A percentile compares a stretch with the other conserved stretches of the same genome.
phyloP scores from a whole-genome alignment of 2,888 invertebrate species.

The Napeogenes inachia region DNA sequence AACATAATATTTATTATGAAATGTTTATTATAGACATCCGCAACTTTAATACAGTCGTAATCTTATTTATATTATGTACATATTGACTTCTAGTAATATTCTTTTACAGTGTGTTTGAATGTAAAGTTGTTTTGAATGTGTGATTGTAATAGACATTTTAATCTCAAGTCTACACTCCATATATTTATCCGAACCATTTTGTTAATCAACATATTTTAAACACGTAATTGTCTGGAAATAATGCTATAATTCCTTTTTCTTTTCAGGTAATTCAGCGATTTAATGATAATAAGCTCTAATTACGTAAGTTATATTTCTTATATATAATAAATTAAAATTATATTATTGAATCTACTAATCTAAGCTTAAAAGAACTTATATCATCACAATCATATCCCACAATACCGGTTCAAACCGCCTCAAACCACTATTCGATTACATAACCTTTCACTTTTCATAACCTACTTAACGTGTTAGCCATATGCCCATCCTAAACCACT shows the following conservation, averaged over 20 bases:
- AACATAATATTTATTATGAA: neutral
- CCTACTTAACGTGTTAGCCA: slow-evolving; percentile 35
- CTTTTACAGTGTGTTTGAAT: no score
- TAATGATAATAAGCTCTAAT: neutral
- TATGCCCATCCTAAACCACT: slow-evolving; percentile 33
- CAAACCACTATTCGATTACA: slow-evolving; percentile 33
- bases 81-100: no score
- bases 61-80: no score
- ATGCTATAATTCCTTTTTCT: slow-evolving; percentile 1
- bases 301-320: slow-evolving; percentile 7
- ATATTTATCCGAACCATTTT: no score
- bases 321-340: neutral
- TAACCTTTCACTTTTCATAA: slow-evolving; percentile 47
- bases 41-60: no score
- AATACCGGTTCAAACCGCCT: slow-evolving; percentile 32
- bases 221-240: neutral
- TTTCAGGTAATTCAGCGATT: slow-evolving; percentile 17
- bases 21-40: neutral
- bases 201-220: no score
- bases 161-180: no score
- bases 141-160: no score
- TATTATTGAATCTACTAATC: neutral
- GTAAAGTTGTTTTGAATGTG: no score
- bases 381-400: slow-evolving; percentile 9
- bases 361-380: neutral